Percentiles rank a stretch among this genome's conserved stretches.
Conservation (phyloP, 2,888 invertebrate species). For the Marronus borbonicus region DNA sequence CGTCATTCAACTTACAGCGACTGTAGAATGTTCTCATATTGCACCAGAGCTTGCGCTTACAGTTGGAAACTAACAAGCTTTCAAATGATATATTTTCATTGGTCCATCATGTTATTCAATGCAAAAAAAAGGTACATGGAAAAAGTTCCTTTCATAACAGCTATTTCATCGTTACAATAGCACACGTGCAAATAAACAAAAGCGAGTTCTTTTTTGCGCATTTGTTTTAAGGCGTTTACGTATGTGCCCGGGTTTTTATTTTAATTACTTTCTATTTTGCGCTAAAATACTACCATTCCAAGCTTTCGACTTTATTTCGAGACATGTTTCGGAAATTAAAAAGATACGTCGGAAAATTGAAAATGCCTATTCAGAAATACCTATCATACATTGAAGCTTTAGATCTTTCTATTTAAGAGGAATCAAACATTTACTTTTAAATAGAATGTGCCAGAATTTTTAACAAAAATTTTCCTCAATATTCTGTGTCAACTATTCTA, state of each 20-base stretch:
- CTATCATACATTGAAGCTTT: too few relatives aligned
- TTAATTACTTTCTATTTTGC: background rate
- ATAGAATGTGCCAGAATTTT: too few relatives aligned
- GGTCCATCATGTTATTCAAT: conserved; percentile 52
- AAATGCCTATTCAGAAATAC: too few relatives aligned
- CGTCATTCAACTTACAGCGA: conserved; percentile 44
- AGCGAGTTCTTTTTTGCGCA: background rate
- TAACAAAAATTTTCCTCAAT: too few relatives aligned
- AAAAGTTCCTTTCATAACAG: conserved; percentile 46
- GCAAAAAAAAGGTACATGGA: conserved; percentile 38
- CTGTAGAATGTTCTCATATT: conserved; percentile 45
- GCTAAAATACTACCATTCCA: conserved; percentile 59
- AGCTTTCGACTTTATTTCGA: conserved; percentile 70
- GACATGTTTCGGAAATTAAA: conserved; percentile 60
- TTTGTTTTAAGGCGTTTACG: conserved; percentile 10
- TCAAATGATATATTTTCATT: conserved; percentile 54
- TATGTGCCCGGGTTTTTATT: background rate
- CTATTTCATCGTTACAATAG: conserved; percentile 42
- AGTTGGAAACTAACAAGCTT: conserved; percentile 50
- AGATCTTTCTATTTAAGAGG: too few relatives aligned
- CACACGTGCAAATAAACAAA: conserved; percentile 13
- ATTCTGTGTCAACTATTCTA: too few relatives aligned
- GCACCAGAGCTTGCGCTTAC: conserved; percentile 42
- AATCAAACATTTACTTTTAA: too few relatives aligned
- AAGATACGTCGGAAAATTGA: too few relatives aligned